Evolutionary conservation across 1,140 invertebrate species (phyloP), one percentile per base, ranked within the genome.

Genomic region (Bactericera cockerelli): DNA sequence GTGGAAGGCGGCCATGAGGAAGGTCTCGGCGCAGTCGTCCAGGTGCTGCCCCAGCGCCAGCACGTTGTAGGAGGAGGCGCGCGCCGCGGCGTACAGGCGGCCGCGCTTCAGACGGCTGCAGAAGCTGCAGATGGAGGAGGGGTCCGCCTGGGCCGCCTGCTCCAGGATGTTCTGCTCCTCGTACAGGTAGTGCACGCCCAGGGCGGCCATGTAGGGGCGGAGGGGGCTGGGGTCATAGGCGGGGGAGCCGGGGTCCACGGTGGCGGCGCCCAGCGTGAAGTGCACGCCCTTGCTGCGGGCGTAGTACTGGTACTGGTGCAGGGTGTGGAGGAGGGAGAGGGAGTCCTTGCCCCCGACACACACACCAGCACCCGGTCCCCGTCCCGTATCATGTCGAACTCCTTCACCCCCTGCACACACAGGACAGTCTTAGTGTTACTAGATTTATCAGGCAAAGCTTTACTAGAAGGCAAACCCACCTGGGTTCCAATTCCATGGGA

Each of bases 11-110:
- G 87, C 86, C 68, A 88, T 82, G 25, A 93, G 69, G 68, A 93
- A 93, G 63, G 83, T 86, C 67, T 88, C 81, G 19, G 86, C 82
- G 1, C 93, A 73, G 71, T 90, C 87, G 72, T 93, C 90, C 16
- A 93, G 73, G 70, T 89, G 85, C 69, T 93, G 89, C 3, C 88
- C 89, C 3, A 93, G 70, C 0, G 87, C 89, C 1, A 93, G 71
- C 1, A 92, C 88, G 68, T 91, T 89, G 72, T 89, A 95, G 2
- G 80, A 79, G 65, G 88, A 79, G 59, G 78, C 74, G 59, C 84
- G 77, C 0, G 89, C 89, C 28, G 82, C 76, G 1, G 79, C 74
- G 70, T 90, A 92, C 49, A 91, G 76, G 58, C 83, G 76, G 1
- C 84, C 80, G 22, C 86, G 75, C 59, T 84, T 83, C 69, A 82